These are phyloP conservation scores for Chrysomela aeneicollis DNA, from an alignment of 2,888 invertebrate species.

Conservation along the genomic window DNA sequence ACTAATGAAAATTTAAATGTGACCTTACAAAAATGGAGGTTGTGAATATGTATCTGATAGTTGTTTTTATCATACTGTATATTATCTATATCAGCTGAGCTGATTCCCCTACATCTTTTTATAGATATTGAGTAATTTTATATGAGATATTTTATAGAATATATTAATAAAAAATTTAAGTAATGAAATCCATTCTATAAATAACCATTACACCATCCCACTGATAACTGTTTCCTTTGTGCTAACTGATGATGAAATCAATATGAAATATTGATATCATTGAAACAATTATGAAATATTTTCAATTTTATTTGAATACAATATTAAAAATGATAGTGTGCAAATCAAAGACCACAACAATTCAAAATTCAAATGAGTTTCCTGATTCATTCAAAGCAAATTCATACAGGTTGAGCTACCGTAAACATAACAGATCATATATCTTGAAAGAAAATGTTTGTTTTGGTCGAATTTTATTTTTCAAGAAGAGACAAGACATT, in stretches of 20 bases:
- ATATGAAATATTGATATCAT: too few species aligned
- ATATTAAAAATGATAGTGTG: too few species aligned
- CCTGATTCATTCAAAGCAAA: too few species aligned
- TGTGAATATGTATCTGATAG: conserved; percentile 46
- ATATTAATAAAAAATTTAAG: conserved; percentile 50
- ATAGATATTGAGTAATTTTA: conserved; percentile 55
- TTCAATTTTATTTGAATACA: too few species aligned
- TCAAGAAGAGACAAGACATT: too few species aligned
- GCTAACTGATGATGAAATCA: background rate
- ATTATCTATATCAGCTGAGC: conserved; percentile 43
- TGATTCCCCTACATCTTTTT: conserved; percentile 46
- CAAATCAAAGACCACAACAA: too few species aligned
- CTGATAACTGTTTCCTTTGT: background rate
- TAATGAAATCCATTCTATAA: conserved; percentile 21
- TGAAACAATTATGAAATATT: background rate
- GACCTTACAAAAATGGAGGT: conserved; percentile 47
- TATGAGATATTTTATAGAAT: conserved; percentile 54
- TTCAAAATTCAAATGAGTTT: too few species aligned
- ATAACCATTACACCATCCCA: conserved; percentile 21
- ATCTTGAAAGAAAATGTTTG: too few species aligned
- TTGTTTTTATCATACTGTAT: conserved; percentile 41
- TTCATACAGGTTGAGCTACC: too few species aligned
- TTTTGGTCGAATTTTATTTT: too few species aligned
- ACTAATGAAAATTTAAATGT: conserved; percentile 40
- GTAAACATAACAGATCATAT: too few species aligned